phyloP scores from a whole-genome alignment of 2,113 vertebrate genomes.

The Mirounga angustirostris region DNA sequence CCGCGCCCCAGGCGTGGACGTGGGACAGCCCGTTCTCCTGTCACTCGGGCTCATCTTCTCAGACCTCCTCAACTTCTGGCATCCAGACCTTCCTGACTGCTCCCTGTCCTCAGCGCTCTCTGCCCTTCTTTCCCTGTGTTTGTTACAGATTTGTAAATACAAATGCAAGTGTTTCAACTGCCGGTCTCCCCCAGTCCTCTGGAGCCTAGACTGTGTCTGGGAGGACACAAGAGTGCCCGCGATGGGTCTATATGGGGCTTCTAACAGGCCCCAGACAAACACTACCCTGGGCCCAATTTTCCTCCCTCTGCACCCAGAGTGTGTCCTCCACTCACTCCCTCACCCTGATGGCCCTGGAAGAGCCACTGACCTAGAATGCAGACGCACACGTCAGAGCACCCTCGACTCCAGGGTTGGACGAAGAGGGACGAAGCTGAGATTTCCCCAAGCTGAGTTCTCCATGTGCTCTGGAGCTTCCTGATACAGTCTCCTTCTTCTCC shows the following conservation, averaged over 20 bases:
- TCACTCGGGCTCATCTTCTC: not conserved
- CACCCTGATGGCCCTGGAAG: not conserved
- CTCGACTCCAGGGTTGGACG: not conserved
- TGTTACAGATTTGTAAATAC: not conserved
- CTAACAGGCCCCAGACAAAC: not conserved
- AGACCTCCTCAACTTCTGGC: not conserved
- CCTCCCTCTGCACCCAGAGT: not conserved
- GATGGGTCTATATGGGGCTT: not conserved
- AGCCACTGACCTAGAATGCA: not conserved
- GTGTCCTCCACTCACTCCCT: not conserved
- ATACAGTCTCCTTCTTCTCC: not conserved
- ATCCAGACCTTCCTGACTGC: not conserved
- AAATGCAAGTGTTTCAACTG: not conserved
- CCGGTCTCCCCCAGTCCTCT: not conserved
- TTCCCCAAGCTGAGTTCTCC: not conserved
- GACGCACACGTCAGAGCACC: not conserved
- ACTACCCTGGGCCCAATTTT: not conserved
- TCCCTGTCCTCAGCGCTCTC: not conserved
- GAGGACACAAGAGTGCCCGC: not conserved
- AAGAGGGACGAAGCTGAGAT: not conserved
- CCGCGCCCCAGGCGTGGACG: accelerated
- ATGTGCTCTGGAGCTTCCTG: not conserved
- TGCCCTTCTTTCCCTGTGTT: not conserved
- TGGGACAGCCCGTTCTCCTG: not conserved
- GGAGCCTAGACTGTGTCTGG: not conserved